phyloP scores from a whole-genome alignment of 2,113 vertebrate genomes.

The Gymnogyps californianus region DNA sequence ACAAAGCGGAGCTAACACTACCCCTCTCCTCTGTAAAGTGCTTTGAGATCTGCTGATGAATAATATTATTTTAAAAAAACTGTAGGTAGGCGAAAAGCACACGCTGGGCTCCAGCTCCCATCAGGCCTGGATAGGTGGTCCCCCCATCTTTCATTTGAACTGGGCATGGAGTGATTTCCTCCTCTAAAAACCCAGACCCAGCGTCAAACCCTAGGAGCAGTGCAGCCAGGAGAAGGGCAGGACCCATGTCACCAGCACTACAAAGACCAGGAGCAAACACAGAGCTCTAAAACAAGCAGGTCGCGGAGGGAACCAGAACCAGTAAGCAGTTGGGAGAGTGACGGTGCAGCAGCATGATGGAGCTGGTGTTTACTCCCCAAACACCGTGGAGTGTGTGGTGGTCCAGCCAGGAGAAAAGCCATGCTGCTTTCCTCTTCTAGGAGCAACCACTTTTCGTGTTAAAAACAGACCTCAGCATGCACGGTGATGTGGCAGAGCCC shows the following conservation, averaged over 20 bases:
- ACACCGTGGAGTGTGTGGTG: background rate
- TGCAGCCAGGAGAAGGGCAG: background rate
- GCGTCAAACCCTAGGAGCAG: background rate
- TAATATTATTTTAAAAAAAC: background rate
- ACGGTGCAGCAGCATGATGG: background rate
- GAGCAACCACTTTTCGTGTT: accelerated
- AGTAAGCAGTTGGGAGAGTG: background rate
- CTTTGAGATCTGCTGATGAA: background rate
- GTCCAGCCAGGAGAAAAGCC: background rate
- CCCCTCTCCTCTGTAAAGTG: background rate
- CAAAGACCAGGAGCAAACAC: background rate
- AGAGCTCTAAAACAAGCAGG: background rate
- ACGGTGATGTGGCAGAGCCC: accelerated
- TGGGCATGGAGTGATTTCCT: background rate
- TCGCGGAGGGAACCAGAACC: background rate
- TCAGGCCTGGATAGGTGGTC: background rate
- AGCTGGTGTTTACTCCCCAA: background rate
- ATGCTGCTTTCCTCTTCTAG: background rate
- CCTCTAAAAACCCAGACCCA: background rate
- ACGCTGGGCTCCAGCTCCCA: accelerated
- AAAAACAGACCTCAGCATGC: background rate
- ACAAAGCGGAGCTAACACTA: background rate
- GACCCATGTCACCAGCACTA: background rate
- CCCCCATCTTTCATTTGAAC: background rate
- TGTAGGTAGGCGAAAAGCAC: background rate